phyloP scores from a whole-genome alignment of 2,797 vertebrate genomes.

The Ctenopoma multispine region DNA sequence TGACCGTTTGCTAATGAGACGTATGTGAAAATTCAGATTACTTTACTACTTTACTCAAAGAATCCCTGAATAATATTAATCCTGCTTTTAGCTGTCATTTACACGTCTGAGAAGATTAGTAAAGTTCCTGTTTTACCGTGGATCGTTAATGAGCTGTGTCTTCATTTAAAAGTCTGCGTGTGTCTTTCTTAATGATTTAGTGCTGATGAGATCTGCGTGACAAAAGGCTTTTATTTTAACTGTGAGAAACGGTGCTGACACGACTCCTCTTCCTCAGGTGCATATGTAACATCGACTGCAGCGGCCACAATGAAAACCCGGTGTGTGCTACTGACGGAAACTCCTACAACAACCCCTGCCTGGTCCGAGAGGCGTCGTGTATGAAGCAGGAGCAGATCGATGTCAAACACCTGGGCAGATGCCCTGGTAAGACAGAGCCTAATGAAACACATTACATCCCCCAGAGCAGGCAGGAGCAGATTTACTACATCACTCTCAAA shows the following conservation, averaged over 20 bases:
- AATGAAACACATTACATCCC: no score
- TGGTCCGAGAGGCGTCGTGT: slow-evolving; percentile 95
- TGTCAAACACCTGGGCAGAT: slow-evolving; percentile 93
- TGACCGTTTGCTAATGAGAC: background rate
- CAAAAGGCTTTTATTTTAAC: slow-evolving; percentile 3
- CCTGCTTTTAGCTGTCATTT: no score
- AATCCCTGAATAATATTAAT: background rate
- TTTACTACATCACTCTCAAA: background rate
- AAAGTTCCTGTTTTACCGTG: no score
- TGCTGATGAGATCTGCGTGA: slow-evolving; percentile 12
- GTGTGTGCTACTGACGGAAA: slow-evolving; percentile 94
- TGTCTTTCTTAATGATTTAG: slow-evolving; percentile 11
- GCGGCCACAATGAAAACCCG: slow-evolving; percentile 94
- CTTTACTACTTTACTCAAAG: no score
- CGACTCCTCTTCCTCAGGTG: slow-evolving; percentile 82
- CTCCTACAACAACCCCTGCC: slow-evolving; percentile 96
- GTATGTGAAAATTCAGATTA: background rate
- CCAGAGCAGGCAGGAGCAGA: background rate
- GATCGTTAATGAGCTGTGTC: slow-evolving; percentile 18
- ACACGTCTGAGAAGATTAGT: background rate
- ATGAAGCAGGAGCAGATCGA: slow-evolving; percentile 97
- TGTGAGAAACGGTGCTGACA: background rate
- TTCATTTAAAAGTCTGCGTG: slow-evolving; percentile 15
- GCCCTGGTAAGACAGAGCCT: slow-evolving; percentile 83
- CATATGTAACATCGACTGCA: slow-evolving; percentile 98